A percentile compares a stretch with the other conserved stretches of the same genome.
phyloP scores from a whole-genome alignment of 2,888 invertebrate genomes.

The Drosophila colorata region DNA sequence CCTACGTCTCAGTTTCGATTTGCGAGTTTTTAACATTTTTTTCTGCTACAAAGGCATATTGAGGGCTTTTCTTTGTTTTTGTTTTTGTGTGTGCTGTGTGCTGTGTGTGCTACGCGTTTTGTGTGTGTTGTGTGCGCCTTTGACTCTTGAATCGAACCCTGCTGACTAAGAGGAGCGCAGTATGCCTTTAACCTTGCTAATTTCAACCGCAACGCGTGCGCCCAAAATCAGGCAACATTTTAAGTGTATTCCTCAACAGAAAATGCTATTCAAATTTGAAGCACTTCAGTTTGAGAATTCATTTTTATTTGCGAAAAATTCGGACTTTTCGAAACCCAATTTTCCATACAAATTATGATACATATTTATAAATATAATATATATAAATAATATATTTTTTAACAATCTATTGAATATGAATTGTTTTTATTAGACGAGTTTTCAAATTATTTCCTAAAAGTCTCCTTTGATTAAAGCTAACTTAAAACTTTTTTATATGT shows the following conservation, averaged over 20 bases:
- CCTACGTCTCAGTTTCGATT: slow-evolving; percentile 50
- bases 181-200: slow-evolving; percentile 21
- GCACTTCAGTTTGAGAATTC: not conserved
- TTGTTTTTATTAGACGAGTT: too few species aligned
- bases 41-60: slow-evolving; percentile 39
- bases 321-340: too few species aligned
- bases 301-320: not conserved
- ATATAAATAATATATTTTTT: too few species aligned
- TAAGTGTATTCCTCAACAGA: not conserved
- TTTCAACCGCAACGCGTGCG: slow-evolving; percentile 14
- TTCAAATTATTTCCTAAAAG: too few species aligned
- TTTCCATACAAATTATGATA: too few species aligned
- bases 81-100: not conserved
- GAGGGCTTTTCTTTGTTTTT: slow-evolving; percentile 25
- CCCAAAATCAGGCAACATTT: slow-evolving; percentile 48
- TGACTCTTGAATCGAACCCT: slow-evolving; percentile 26
- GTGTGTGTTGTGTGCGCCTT: slow-evolving; percentile 3
- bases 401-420: too few species aligned
- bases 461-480: too few species aligned
- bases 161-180: slow-evolving; percentile 23
- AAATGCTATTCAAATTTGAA: not conserved
- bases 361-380: too few species aligned
- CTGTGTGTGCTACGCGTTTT: slow-evolving; percentile 3
- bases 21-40: slow-evolving; percentile 36
- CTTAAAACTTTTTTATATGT: too few species aligned